Conservation (phyloP, 2,797 vertebrate species). For the Anguilla marmorata region DNA sequence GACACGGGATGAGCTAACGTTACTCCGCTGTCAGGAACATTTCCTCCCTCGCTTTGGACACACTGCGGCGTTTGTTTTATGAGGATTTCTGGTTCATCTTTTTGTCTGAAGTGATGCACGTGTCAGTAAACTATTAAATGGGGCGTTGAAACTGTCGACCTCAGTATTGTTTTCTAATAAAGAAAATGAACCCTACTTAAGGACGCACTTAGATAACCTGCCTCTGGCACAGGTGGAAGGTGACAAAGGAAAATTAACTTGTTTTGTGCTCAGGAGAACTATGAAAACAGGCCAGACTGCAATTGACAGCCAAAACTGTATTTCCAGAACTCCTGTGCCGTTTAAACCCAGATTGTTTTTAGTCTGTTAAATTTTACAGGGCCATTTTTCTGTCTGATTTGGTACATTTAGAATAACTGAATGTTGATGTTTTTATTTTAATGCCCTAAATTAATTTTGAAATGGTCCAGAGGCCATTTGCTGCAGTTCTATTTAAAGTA, state of each 20-base stretch:
- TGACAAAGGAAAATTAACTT: neutral
- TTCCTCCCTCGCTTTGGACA: neutral
- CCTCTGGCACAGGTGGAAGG: neutral
- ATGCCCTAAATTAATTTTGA: neutral
- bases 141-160: neutral
- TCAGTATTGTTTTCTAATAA: neutral
- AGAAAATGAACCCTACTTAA: neutral
- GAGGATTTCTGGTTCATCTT: neutral
- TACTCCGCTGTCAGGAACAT: slow-evolving; percentile 21
- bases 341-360: too few relatives aligned
- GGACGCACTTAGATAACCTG: neutral
- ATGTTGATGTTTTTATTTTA: neutral
- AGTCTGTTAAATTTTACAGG: too few relatives aligned
- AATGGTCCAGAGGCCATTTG: neutral
- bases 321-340: too few relatives aligned
- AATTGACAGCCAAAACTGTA: neutral
- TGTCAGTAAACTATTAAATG: neutral
- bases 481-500: neutral
- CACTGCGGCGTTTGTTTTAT: neutral
- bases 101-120: neutral
- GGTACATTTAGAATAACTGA: too few relatives aligned
- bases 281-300: neutral
- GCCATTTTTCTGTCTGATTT: too few relatives aligned
- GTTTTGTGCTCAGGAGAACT: neutral
- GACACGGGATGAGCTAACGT: slow-evolving; percentile 32